These are phyloP conservation scores for Lasioglossum morio DNA, from an alignment of 2,888 invertebrate species.

Conservation along the genomic window DNA sequence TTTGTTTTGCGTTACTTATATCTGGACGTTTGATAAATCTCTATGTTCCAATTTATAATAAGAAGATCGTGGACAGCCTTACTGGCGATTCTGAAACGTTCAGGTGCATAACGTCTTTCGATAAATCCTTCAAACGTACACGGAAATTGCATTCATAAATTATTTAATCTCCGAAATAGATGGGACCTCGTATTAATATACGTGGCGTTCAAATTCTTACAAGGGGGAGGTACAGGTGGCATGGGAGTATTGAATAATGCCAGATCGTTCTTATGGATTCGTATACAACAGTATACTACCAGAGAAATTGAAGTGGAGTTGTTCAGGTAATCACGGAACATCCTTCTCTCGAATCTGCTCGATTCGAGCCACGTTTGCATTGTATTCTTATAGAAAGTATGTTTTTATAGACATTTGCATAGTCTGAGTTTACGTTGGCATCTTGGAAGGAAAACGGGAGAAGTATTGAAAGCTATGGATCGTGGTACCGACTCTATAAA, in stretches of 20 bases:
- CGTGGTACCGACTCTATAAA: conserved; percentile 98
- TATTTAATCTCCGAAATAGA: conserved; percentile 84
- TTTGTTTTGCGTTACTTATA: conserved; percentile 92
- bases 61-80: conserved; percentile 89
- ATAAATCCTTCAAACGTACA: neutral
- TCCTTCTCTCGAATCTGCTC: neutral
- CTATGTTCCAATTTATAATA: conserved; percentile 96
- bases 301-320: conserved; percentile 92
- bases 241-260: conserved; percentile 97
- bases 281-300: conserved; percentile 97
- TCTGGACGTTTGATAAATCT: conserved; percentile 95
- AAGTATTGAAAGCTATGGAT: conserved; percentile 98
- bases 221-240: conserved; percentile 96
- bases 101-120: conserved; percentile 69
- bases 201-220: conserved; percentile 95
- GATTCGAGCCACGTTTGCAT: neutral
- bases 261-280: conserved; percentile 97
- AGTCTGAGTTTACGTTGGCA: conserved; percentile 97
- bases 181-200: conserved; percentile 97
- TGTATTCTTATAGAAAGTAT: conserved; percentile 33
- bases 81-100: conserved; percentile 71
- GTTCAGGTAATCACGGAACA: conserved; percentile 71
- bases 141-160: conserved; percentile 8
- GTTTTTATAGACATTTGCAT: conserved; percentile 93
- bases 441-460: conserved; percentile 97